These are phyloP conservation scores for Apotomis betuletana DNA, from an alignment of 2,888 invertebrate genomes.

Conservation along the genomic window DNA sequence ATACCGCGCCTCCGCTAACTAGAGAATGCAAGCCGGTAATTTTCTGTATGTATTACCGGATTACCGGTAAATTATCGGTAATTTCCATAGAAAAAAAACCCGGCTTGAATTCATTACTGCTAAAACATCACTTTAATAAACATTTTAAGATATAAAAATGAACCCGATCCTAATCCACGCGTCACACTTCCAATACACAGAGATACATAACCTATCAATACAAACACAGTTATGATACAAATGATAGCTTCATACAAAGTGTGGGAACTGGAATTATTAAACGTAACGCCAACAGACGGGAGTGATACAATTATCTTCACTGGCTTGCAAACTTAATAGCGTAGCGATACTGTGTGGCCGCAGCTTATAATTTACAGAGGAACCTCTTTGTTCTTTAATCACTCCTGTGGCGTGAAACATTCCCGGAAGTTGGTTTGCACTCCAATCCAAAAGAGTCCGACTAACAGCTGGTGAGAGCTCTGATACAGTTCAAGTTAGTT, in stretches of 20 bases:
- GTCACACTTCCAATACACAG: neutral
- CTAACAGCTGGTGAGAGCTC: no score
- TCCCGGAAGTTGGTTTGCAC: no score
- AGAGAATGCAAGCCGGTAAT: no score
- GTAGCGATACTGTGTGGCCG: slow-evolving; percentile 1
- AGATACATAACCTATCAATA: slow-evolving; percentile 21
- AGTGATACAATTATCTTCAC: slow-evolving; percentile 43
- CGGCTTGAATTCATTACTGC: no score
- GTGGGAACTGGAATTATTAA: slow-evolving; percentile 39
- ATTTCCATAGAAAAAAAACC: no score
- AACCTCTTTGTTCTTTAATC: neutral
- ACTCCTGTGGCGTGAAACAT: no score
- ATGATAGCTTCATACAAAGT: slow-evolving; percentile 29
- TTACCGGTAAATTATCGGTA: no score
- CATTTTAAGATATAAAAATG: neutral
- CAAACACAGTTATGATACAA: slow-evolving; percentile 26
- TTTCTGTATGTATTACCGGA: no score
- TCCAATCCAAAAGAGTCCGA: no score
- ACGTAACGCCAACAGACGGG: slow-evolving; percentile 35
- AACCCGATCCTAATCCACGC: neutral
- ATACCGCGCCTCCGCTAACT: no score
- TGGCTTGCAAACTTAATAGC: slow-evolving; percentile 41
- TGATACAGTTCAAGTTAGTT: no score
- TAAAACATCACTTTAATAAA: no score
- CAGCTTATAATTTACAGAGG: slow-evolving; percentile 14